Conservation (phyloP, 2,797 vertebrate genomes). For the Lepus townsendii region DNA sequence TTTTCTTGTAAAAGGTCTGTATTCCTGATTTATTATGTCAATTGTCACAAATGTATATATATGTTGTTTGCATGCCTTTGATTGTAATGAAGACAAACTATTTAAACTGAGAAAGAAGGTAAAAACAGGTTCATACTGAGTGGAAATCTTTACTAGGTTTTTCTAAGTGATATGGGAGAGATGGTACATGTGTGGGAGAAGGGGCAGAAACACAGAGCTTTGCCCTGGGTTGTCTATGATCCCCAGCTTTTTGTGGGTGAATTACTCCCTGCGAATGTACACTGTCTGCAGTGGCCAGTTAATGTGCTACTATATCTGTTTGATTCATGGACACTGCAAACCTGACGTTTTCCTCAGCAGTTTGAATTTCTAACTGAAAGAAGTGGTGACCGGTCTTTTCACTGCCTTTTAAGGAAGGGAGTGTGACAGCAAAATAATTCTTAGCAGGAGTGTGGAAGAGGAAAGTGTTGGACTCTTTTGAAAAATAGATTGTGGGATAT, state of each 20-base stretch:
- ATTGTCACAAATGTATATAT: slow-evolving; percentile 35
- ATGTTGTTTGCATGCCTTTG: slow-evolving; percentile 24
- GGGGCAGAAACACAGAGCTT: neutral
- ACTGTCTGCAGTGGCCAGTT: neutral
- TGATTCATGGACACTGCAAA: neutral
- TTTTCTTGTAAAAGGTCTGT: slow-evolving; percentile 65
- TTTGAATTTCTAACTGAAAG: slow-evolving; percentile 26
- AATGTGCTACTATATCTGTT: neutral
- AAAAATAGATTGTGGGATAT: neutral
- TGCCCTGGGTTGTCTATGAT: neutral
- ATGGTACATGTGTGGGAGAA: neutral
- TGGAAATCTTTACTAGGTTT: neutral
- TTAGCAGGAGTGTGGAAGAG: neutral
- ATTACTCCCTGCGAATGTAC: neutral
- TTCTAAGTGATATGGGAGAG: neutral
- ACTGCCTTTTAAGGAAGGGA: neutral
- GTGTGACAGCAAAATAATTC: neutral
- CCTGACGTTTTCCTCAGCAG: neutral
- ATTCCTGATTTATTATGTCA: slow-evolving; percentile 58
- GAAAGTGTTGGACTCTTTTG: neutral
- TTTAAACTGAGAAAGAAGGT: slow-evolving; percentile 63
- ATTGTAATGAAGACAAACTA: slow-evolving; percentile 30
- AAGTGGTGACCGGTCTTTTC: neutral
- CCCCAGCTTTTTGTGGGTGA: neutral
- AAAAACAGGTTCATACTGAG: slow-evolving; percentile 49